Evolutionary conservation across 2,888 invertebrate genomes (phyloP).

Genomic region (Trachelus troglodyta): DNA sequence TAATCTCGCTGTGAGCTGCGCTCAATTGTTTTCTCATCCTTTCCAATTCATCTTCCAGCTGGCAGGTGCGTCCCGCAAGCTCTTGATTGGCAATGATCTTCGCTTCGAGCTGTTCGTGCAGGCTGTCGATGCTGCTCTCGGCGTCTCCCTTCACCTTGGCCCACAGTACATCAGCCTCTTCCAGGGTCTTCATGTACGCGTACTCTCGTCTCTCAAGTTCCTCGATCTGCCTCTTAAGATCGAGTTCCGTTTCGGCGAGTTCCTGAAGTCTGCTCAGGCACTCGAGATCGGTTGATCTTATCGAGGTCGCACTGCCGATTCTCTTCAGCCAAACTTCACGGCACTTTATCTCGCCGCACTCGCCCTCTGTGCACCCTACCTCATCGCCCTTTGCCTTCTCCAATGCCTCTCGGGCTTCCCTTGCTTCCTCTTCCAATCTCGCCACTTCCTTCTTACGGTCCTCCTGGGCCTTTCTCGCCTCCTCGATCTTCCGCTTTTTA

Average conservation of each 20-base stretch:
- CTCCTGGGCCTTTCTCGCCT: constrained; percentile 42
- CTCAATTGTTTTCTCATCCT: constrained; percentile 71
- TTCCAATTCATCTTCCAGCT: constrained; percentile 68
- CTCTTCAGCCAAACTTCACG: constrained; percentile 32
- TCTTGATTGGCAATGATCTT: constrained; percentile 70
- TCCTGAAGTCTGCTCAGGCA: constrained; percentile 68
- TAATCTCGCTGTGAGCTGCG: constrained; percentile 63
- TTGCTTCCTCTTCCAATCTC: constrained; percentile 39
- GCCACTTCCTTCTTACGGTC: constrained; percentile 39
- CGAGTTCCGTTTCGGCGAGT: constrained; percentile 70
- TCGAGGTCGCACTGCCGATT: constrained; percentile 44
- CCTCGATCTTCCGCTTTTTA: constrained; percentile 39
- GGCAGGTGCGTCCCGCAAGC: constrained; percentile 67
- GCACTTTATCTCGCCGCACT: constrained; percentile 43
- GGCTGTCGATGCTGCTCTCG: constrained; percentile 65
- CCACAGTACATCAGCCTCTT: constrained; percentile 80
- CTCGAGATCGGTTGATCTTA: constrained; percentile 59
- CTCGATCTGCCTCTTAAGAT: constrained; percentile 72
- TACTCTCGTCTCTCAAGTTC: constrained; percentile 75
- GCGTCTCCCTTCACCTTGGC: constrained; percentile 75
- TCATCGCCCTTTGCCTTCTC: constrained; percentile 28
- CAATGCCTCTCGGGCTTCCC: constrained; percentile 30
- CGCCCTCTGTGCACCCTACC: constrained; percentile 27
- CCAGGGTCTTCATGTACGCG: constrained; percentile 77
- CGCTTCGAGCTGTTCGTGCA: constrained; percentile 70